Conservation (phyloP, 2,888 invertebrate species). For the Philopedon plagiatum region DNA sequence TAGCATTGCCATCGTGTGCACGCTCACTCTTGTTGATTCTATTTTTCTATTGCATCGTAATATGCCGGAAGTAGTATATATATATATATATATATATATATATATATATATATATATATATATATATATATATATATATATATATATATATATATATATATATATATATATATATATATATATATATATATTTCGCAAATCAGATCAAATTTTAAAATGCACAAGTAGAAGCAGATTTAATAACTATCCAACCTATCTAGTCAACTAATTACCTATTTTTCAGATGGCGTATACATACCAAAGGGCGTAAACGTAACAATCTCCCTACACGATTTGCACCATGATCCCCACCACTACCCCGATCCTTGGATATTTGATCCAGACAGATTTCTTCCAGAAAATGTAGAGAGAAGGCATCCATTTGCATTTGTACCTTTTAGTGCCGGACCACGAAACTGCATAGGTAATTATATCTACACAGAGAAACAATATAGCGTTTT, state of each 20-base stretch:
- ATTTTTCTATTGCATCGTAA: too few relatives aligned
- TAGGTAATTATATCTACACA: conserved; percentile 57
- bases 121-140: background rate
- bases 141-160: background rate
- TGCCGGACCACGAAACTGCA: conserved; percentile 65
- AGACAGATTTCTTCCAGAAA: conserved; percentile 64
- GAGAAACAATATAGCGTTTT: background rate
- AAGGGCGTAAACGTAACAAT: conserved; percentile 55
- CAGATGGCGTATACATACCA: conserved; percentile 61
- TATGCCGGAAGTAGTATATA: background rate
- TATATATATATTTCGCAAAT: background rate
- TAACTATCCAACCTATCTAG: too few relatives aligned
- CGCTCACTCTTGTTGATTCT: too few relatives aligned
- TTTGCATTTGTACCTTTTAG: conserved; percentile 62
- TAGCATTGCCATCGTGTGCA: too few relatives aligned
- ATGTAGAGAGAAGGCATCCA: conserved; percentile 59
- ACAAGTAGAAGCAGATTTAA: too few relatives aligned
- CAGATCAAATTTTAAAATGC: too few relatives aligned
- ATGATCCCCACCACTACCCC: conserved; percentile 63
- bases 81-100: background rate
- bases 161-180: background rate
- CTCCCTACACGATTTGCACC: conserved; percentile 64
- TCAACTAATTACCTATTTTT: conserved; percentile 53
- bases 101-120: background rate
- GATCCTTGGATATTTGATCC: conserved; percentile 64